Base-by-base conservation (phyloP, 2,888 invertebrate genomes). In the Cenopis cana region DNA sequence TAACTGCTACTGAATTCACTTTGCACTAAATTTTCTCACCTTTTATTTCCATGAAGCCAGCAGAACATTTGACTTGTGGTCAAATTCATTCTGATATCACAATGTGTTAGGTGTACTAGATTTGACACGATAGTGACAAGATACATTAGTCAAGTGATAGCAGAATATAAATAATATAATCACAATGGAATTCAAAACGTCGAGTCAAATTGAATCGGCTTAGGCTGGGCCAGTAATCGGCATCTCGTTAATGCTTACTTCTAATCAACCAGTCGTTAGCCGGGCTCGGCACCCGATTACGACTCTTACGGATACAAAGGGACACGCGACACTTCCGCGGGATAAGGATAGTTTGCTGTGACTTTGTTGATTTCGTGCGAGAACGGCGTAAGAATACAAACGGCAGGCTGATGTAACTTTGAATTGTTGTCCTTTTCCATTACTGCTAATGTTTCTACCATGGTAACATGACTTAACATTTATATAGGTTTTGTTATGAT, bases 211-310 rank as follows among this genome's bases (percentile, higher is more conserved):
- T 11, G 56, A 9, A 10, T 56, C 11, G 69, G 36, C 50, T 50
- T 50, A n/a, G 18, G 14, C 18, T 36, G 46, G 46, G 46, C 73
- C 36, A 64, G 73, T 76, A 79, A 75, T 78, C 59, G 70, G 68
- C 70, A 57, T 66, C 81, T 82, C 83, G 83, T 82, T 82, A 85
- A 85, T 82, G 83, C 80, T 82, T 82, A 81, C 84, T 83, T 85
- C 87, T 88, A 88, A 89, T 89, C 88, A 89, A 87, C 85, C 83
- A 81, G 84, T 89, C 89, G 82, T 89, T 89, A 89, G 88, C 81
- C 80, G 81, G 81, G 83, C 79, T 79, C 76, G 80, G 75, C 76
- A 84, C 82, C 87, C 87, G 86, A 90, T 89, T 90, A 87, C 85
- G 81, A 83, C 85, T 85, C 83, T 86, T 85, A 86, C 76, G 80